Evolutionary conservation across 53 echinoderm and acorn worm species (phyloP), one percentile per base, ranked within the genome.

Genomic region (Henricia sp.): DNA sequence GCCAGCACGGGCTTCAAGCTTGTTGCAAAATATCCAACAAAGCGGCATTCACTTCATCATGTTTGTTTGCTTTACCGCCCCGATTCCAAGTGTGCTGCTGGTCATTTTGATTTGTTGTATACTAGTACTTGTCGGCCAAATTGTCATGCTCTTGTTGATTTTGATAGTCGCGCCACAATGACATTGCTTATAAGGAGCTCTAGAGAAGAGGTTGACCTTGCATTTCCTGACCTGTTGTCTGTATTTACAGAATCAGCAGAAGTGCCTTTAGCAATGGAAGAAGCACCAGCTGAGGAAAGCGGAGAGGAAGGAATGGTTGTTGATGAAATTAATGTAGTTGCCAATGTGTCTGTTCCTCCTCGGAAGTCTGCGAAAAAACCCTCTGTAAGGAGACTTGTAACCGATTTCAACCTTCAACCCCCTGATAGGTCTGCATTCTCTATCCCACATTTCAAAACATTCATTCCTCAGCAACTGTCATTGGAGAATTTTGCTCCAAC

Each of bases 41-140:
- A 82, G 6, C 37, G 21, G 19, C 37, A 37, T 30, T 66, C 50
- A 26, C 27, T 2, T 13, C 25, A 35, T 82, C 67, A 66, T 20
- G 50, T 82, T 35, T 53, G 38, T 48, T 51, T 82, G 36, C 35
- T 67, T 8, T 67, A 82, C 52, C 50, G 67, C 52, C 83, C 83
- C 9, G 83, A 52, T 35, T 50, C 50, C 50, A 20, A 27, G 28
- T 43, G 67, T 66, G 25, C 38, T 1, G 37, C 68, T 34, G 53
- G 83, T 2, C 83, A 82, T 82, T 82, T 82, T 82, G 67, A 82
- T 82, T 48, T 82, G 37, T 52, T 82, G 50, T 52, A 39, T 27
- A 1, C 27, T 30, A 42, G 28, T 50, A 59, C 13, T 51, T 71
- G 71, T 52, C 50, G 71, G 52, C 71, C 71, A 12, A 71, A 50